Evolutionary conservation across 2,888 invertebrate genomes (phyloP), one percentile per base, ranked within the genome.

Genomic region (Acholoe squamosa): DNA sequence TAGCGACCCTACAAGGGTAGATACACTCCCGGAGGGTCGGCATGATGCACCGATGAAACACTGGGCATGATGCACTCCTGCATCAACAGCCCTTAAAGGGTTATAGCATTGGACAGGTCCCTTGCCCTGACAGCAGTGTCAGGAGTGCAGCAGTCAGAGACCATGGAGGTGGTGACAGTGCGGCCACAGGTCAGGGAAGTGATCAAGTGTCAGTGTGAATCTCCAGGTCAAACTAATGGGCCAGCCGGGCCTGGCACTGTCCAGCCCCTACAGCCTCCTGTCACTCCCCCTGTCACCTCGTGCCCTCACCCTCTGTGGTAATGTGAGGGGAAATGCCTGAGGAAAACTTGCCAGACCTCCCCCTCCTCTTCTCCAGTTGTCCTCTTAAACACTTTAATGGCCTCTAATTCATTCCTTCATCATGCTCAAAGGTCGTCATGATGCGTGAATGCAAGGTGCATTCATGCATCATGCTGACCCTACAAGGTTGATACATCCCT

Each of bases 101-200:
- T 97, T 34, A 98, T 97, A 51, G 98, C 97, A n/a, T n/a, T n/a
- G 28, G 31, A 25, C 31, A 31, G 10, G 28, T 31, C 28, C 76
- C 0, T 28, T 14, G 22, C 43, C 33, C 52, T 84, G 84, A 84
- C 28, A 43, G 5, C 84, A 0, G 84, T 43, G 84, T 84, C 51
- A 43, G 84, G 25, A 52, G 51, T 77, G 7, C 77, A 77, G 77
- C 77, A 77, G 77, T 25, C 43, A 22, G 43, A 16, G 25, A 34
- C 54, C 86, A 56, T 86, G 28, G 54, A 52, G 56, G 54, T 56
- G 86, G 52, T 86, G 86, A 86, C 86, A 86, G 54, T 31, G 86
- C 33, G 86, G 56, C 86, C 86, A 86, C 86, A 86, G 86, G 86
- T 86, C 86, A 56, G 86, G 28, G 56, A 54, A 52, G 86, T 86